phyloP scores from a whole-genome alignment of 2,888 invertebrate genomes.

The Leuctra nigra region DNA sequence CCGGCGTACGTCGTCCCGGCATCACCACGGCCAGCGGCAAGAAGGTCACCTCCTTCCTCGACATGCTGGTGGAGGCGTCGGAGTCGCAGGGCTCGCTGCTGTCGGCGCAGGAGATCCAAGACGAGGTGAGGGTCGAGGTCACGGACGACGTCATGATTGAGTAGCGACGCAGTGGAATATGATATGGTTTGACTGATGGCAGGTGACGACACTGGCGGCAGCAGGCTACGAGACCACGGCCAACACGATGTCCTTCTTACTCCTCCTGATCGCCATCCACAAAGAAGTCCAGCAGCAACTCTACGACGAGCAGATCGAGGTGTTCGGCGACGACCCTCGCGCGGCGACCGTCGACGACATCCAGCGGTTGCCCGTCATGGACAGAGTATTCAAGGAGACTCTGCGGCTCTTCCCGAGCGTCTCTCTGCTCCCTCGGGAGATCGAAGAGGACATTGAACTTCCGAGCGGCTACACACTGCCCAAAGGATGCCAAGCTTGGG shows the following conservation, averaged over 20 bases:
- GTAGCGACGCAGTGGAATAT: neutral
- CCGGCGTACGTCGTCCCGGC: neutral
- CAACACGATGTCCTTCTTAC: slow-evolving; percentile 16
- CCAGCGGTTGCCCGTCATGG: slow-evolving; percentile 26
- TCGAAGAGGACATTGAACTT: slow-evolving; percentile 21
- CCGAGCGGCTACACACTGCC: slow-evolving; percentile 20
- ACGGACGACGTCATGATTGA: no score
- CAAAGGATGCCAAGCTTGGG: slow-evolving; percentile 22
- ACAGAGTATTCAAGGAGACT: slow-evolving; percentile 29
- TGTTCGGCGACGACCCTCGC: slow-evolving; percentile 24
- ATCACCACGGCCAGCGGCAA: slow-evolving; percentile 2
- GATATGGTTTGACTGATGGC: neutral
- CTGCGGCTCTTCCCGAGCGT: slow-evolving; percentile 28
- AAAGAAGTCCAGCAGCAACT: slow-evolving; percentile 28
- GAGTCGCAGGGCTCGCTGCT: slow-evolving; percentile 13
- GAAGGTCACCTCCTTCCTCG: slow-evolving; percentile 18
- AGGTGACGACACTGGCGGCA: slow-evolving; percentile 25
- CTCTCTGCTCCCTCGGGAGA: slow-evolving; percentile 20
- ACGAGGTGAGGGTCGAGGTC: slow-evolving; percentile 27
- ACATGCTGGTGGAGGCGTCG: slow-evolving; percentile 20
- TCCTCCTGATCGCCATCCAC: slow-evolving; percentile 28
- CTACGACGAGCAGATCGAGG: slow-evolving; percentile 17
- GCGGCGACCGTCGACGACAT: slow-evolving; percentile 26
- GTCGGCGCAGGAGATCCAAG: slow-evolving; percentile 22
- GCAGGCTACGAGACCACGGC: slow-evolving; percentile 29